Evolutionary conservation across 2,113 vertebrate genomes (phyloP).

Genomic region (Marmota monax): DNA sequence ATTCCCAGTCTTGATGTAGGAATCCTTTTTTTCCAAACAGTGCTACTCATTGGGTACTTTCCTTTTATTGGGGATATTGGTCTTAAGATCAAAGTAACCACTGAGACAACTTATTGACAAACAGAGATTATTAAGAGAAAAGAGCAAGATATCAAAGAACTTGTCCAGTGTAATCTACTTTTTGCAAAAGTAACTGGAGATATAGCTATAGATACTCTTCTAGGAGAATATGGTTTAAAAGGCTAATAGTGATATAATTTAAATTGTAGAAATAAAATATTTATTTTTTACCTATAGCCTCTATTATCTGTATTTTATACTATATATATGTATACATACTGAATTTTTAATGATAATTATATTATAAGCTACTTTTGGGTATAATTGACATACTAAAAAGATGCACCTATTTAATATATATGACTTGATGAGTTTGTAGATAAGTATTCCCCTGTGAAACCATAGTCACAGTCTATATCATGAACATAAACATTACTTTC

Average conservation of each 20-base stretch:
- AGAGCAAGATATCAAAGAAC: neutral
- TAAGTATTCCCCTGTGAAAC: neutral
- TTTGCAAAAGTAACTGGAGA: neutral
- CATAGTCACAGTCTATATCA: neutral
- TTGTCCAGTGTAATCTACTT: neutral
- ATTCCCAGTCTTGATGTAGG: neutral
- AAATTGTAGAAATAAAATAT: constrained; percentile 14
- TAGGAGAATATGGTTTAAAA: constrained; percentile 17
- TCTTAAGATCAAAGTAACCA: neutral
- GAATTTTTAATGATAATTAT: neutral
- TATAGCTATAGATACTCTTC: neutral
- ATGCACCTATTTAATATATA: neutral
- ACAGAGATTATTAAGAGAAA: neutral
- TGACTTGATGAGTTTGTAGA: neutral
- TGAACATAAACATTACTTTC: neutral
- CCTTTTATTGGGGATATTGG: neutral
- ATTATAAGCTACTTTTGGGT: neutral
- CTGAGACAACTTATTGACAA: neutral
- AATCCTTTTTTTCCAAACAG: neutral
- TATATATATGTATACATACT: neutral
- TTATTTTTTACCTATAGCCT: neutral
- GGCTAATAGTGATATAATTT: neutral
- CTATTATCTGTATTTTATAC: neutral
- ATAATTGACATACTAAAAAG: neutral
- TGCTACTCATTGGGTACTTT: neutral